Conservation (phyloP, 2,797 vertebrate genomes). For the Anas bahamensis region DNA sequence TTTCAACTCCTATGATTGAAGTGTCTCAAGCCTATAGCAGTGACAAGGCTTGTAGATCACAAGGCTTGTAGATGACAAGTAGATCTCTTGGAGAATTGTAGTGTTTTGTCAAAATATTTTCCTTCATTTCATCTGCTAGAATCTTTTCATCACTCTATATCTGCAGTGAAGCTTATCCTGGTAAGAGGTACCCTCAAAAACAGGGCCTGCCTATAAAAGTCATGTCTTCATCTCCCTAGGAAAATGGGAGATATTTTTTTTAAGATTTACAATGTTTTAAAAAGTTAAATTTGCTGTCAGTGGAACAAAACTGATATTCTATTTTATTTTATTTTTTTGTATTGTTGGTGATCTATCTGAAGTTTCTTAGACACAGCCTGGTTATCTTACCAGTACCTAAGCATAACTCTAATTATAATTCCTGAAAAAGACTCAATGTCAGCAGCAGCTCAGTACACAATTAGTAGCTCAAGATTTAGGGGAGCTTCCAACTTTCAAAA, state of each 20-base stretch:
- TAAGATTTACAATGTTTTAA: background rate
- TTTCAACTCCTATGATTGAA: background rate
- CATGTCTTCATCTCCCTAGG: background rate
- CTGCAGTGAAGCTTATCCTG: background rate
- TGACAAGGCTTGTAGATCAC: background rate
- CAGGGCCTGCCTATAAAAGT: background rate
- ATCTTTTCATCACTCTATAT: background rate
- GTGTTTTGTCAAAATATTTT: background rate
- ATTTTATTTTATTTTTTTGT: background rate
- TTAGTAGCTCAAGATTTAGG: background rate
- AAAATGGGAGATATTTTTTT: background rate
- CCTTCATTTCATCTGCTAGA: background rate
- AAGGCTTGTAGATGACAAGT: background rate
- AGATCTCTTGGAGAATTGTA: background rate
- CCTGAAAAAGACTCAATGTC: background rate
- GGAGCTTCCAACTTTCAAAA: background rate
- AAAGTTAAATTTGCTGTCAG: background rate
- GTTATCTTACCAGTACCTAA: background rate
- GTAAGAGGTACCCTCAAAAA: background rate
- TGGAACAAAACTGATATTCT: background rate
- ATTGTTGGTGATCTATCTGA: background rate
- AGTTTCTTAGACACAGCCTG: background rate
- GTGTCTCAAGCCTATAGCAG: background rate
- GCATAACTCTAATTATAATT: background rate
- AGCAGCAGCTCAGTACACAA: rapidly evolving